A percentile compares a stretch with the other conserved stretches of the same genome.
Conservation (phyloP, 2,797 vertebrate genomes). For the Lacerta viridis region DNA sequence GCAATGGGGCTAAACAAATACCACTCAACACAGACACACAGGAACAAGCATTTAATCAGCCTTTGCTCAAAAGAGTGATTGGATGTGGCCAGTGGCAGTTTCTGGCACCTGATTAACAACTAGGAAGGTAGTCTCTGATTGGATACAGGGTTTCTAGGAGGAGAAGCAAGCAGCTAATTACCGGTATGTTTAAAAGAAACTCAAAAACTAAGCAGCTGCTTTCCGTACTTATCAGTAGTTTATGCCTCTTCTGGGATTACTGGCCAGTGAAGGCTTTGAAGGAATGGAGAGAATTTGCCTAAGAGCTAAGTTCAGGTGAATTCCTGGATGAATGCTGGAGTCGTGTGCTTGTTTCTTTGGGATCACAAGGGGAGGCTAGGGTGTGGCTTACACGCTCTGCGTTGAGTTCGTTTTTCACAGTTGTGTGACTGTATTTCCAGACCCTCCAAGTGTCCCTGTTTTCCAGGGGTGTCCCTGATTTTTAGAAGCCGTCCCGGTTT, state of each 20-base stretch:
- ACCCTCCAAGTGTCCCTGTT: too few relatives aligned
- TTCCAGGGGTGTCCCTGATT: too few relatives aligned
- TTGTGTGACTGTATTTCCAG: background rate
- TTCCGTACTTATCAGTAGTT: background rate
- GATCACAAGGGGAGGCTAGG: background rate
- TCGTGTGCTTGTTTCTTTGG: background rate
- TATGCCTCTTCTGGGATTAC: background rate
- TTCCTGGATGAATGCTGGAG: background rate
- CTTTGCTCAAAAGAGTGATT: background rate
- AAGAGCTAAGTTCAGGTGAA: background rate
- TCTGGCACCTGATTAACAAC: background rate
- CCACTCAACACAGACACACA: background rate
- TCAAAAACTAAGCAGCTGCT: background rate
- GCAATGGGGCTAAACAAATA: background rate
- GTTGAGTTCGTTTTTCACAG: background rate
- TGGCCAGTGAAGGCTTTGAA: fast-evolving
- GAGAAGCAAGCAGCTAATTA: background rate
- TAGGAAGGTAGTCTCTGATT: background rate
- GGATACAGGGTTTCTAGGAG: background rate
- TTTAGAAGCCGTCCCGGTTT: too few relatives aligned
- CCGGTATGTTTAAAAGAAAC: background rate
- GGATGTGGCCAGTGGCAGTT: background rate
- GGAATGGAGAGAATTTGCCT: background rate
- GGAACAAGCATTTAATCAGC: background rate
- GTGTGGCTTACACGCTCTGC: background rate